phyloP scores from a whole-genome alignment of 2,113 vertebrate genomes.

The Oncorhynchus masou region DNA sequence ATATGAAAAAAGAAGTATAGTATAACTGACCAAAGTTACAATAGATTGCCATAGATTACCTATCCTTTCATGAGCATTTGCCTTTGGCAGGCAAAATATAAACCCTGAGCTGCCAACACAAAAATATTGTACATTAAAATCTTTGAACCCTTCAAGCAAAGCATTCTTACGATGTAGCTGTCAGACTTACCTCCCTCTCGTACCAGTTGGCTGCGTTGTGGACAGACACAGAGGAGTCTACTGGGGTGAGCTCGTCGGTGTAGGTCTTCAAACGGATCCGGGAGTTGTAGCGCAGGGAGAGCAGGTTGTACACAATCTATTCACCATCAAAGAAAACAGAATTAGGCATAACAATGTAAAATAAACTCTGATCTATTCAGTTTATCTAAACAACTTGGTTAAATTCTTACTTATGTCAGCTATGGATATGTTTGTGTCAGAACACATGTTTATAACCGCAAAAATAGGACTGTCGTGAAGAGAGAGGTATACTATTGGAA shows the following conservation, averaged over 20 bases:
- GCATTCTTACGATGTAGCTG: not conserved
- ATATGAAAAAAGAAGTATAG: too few species aligned
- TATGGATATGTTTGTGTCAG: not conserved
- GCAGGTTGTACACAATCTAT: conserved; percentile 92
- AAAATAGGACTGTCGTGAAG: too few species aligned
- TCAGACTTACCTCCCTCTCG: conserved; percentile 87
- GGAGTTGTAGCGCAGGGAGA: conserved; percentile 90
- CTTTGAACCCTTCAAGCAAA: not conserved
- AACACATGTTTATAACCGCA: too few species aligned
- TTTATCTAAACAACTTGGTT: not conserved
- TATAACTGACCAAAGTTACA: too few species aligned
- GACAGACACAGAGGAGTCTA: conserved; percentile 85
- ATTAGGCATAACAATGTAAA: too few species aligned
- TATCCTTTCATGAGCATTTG: too few species aligned
- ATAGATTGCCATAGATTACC: too few species aligned
- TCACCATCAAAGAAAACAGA: not conserved
- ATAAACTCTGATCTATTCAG: too few species aligned
- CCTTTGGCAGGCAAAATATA: not conserved
- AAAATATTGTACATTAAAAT: too few species aligned
- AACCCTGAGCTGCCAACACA: not conserved
- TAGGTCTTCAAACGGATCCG: conserved; percentile 94
- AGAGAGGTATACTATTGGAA: too few species aligned
- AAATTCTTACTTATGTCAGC: not conserved
- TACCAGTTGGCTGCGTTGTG: conserved; percentile 92
- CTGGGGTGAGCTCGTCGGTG: conserved; percentile 87